Base-by-base conservation (phyloP, 30 jellyfish, hydroid and myxozoan genomes). In the Aurelia sp. region DNA sequence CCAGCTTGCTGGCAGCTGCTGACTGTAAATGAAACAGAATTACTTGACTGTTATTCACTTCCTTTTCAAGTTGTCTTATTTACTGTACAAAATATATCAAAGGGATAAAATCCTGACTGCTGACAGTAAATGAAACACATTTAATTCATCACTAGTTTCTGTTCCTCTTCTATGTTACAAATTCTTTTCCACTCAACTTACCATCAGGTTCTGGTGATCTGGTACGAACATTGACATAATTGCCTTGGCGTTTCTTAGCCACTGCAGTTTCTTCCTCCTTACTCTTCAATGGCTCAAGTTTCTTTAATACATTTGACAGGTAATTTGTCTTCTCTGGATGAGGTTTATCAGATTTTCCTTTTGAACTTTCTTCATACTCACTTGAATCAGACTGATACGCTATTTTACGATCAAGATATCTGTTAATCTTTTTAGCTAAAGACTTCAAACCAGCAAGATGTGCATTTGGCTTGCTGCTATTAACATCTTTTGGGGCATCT, bases 181-280 rank as follows among this genome's bases (percentile, higher is more conserved):
- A 10, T 44, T 44, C 8, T 7, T 16, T 44, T 44, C 15, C 55
- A 7, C 55, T 44, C 0, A 19, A 27, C 76, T 21, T 66, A 67
- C 91, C 91, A 33, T 73, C 64, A 33, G 57, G 47, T 37, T 52
- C 82, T 21, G 84, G 91, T 13, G 91, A 81, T 81, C 82, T 65
- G 65, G 68, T 67, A 10, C 76, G 91, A 31, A 81, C 91, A n/a
- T 11, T 13, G 3, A 81, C 74, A 30, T 50, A 30, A 5, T 53
- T 21, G 23, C 41, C 30, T 63, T 67, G 77, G 33, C 91, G 69
- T n/a, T 68, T 81, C 65, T 75, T 68, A 12, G 69, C 33, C 23
- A 18, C 31, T 27, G 70, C 76, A 0, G 63, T 60, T 59, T 81
- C 67, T 6, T 59, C 69, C 55, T 62, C 77, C 4, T 62, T 77